A percentile compares a stretch with the other conserved stretches of the same genome.
Evolutionary conservation across 2,797 vertebrate genomes (phyloP).

Genomic region (Sorex maritimensis): DNA sequence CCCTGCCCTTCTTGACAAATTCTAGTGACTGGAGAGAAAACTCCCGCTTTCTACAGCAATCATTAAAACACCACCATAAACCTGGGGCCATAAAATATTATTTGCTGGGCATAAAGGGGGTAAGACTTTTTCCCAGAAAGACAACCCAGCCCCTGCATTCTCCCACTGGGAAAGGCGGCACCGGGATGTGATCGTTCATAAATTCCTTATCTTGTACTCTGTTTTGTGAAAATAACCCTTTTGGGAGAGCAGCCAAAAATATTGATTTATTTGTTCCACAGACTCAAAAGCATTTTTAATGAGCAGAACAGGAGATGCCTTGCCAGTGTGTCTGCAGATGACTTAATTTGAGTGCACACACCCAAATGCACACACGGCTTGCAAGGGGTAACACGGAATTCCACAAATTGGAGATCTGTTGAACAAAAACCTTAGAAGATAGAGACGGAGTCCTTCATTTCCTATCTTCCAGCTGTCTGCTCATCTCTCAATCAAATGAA

Average conservation of each 20-base stretch:
- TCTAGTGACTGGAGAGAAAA: slow-evolving; percentile 91
- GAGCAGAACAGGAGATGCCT: slow-evolving; percentile 59
- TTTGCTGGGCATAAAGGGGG: slow-evolving; percentile 90
- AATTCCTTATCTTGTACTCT: slow-evolving; percentile 84
- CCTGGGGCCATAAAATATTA: slow-evolving; percentile 92
- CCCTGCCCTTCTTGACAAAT: slow-evolving; percentile 93
- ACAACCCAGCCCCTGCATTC: slow-evolving; percentile 78
- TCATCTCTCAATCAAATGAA: background rate
- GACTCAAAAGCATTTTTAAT: slow-evolving; percentile 74
- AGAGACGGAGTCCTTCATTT: background rate
- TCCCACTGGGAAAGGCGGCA: slow-evolving; percentile 72
- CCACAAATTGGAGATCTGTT: background rate
- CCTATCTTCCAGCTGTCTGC: background rate
- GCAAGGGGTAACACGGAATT: background rate
- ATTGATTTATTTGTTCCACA: slow-evolving; percentile 81
- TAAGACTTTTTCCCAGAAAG: slow-evolving; percentile 87
- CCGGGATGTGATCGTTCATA: slow-evolving; percentile 82
- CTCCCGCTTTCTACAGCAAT: slow-evolving; percentile 90
- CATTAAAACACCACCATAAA: slow-evolving; percentile 92
- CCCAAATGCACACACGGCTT: background rate
- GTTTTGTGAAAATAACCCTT: slow-evolving; percentile 74
- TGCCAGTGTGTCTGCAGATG: slow-evolving; percentile 68
- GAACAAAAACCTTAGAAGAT: background rate
- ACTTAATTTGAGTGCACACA: slow-evolving; percentile 58
- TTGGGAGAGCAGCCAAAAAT: slow-evolving; percentile 82